Conservation (phyloP, 2,797 vertebrate genomes). For the Enteromius thamalakanensis region DNA sequence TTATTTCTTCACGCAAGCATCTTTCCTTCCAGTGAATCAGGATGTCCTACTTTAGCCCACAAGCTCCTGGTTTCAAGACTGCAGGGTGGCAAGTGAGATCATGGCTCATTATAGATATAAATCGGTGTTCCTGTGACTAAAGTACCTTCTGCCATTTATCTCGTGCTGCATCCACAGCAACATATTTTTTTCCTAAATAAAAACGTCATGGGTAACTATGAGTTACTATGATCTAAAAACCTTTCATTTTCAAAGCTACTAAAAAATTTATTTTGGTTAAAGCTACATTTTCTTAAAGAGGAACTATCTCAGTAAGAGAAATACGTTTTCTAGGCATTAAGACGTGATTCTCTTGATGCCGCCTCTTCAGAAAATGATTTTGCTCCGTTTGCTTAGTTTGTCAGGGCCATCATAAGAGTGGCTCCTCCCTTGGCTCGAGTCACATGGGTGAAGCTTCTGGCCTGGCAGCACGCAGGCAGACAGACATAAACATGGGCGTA, state of each 20-base stretch:
- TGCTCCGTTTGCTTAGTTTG: constrained; percentile 53
- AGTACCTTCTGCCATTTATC: constrained; percentile 12
- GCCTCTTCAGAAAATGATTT: constrained; percentile 14
- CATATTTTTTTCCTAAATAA: not conserved
- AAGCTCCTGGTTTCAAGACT: constrained; percentile 23
- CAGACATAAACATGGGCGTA: constrained; percentile 69
- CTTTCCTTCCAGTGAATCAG: not conserved
- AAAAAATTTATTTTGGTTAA: not conserved
- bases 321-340: not conserved
- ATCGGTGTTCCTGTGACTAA: constrained; percentile 18
- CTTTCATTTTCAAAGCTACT: not conserved
- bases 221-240: not conserved
- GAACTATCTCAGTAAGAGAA: not conserved
- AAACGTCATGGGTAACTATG: not conserved
- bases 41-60: constrained; percentile 1
- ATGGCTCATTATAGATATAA: constrained; percentile 21
- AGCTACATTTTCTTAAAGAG: not conserved
- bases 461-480: constrained; percentile 60
- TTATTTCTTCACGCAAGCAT: not conserved
- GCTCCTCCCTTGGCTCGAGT: constrained; percentile 63
- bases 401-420: constrained; percentile 68
- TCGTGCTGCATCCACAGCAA: not conserved
- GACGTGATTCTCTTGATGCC: not conserved
- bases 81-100: constrained; percentile 1
- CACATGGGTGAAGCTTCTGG: constrained; percentile 67